Evolutionary conservation across 2,888 invertebrate species (phyloP), one percentile per base, ranked within the genome.

Genomic region (Darwinula stevensoni): DNA sequence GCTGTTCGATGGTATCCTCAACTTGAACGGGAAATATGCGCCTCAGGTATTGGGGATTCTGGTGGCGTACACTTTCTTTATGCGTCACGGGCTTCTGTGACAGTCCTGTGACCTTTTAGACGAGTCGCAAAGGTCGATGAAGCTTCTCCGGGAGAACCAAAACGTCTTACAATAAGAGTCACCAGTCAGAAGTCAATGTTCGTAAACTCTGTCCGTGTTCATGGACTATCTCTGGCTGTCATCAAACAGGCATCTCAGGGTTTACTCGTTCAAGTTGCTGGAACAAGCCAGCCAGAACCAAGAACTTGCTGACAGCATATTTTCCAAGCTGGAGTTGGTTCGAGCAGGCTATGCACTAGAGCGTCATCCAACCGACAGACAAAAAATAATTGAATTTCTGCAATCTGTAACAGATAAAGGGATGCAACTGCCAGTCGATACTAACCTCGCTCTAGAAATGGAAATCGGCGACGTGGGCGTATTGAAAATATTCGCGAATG

Each of bases 401-500:
- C 22, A 22, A 22, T 22, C 6, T n/a, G 22, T n/a, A 6, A 22
- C 22, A n/a, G 22, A 22, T 9, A 6, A n/a, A 22, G 22, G 22
- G 22, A 22, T 22, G 22, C 22, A 22, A 22, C n/a, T 22, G 22
- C 22, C 22, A 22, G 22, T 22, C 9, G 22, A 22, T n/a, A 22
- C 22, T n/a, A 22, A 22, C 22, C 6, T 22, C n/a, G 22, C 22
- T 9, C 22, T 22, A n/a, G 22, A n/a, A 22, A 22, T 9, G 22
- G 22, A 22, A 6, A 22, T 22, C n/a, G 22, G n/a, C n/a, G 22
- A 22, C 22, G 22, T 22, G 6, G 22, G n/a, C 22, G 22, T 22
- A n/a, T 22, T 22, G 22, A 22, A 22, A 22, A n/a, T 22, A n/a
- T 22, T 22, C n/a, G 22, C 22, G 22, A 22, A 22, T 22, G 22